Conservation (phyloP, 2,888 invertebrate species). For the Morpho helenor region DNA sequence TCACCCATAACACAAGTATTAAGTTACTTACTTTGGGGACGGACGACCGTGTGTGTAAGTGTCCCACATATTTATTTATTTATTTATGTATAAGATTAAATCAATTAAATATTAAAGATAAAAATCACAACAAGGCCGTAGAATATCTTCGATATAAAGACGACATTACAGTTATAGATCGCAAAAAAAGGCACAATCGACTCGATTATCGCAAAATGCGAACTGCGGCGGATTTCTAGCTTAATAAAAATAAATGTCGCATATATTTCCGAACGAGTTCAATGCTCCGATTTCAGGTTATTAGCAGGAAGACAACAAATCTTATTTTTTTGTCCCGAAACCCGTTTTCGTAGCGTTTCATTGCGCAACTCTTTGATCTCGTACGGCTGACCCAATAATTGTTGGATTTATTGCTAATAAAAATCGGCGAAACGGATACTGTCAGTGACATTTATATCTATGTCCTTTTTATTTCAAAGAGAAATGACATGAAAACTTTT, state of each 20-base stretch:
- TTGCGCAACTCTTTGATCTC: slow-evolving; percentile 22
- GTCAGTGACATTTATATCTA: slow-evolving; percentile 13
- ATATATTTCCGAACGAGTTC: slow-evolving; percentile 12
- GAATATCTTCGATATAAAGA: too few species aligned
- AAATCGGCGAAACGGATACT: slow-evolving; percentile 8
- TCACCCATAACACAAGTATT: too few species aligned
- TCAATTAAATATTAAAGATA: too few species aligned
- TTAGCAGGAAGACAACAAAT: slow-evolving; percentile 18
- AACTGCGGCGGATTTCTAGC: neutral
- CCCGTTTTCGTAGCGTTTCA: slow-evolving; percentile 16
- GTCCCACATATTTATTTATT: too few species aligned
- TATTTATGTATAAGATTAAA: too few species aligned
- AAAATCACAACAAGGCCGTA: too few species aligned
- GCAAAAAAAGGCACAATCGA: too few species aligned
- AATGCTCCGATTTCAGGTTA: slow-evolving; percentile 24
- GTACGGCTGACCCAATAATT: slow-evolving; percentile 13
- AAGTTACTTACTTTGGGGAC: too few species aligned
- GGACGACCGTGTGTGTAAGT: too few species aligned
- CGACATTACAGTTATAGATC: too few species aligned
- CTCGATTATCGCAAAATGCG: too few species aligned
- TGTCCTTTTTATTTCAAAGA: slow-evolving; percentile 1
- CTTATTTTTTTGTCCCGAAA: slow-evolving; percentile 18
- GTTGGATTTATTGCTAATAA: slow-evolving; percentile 17
- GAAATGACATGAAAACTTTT: neutral
- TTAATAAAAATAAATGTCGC: slow-evolving; percentile 10